phyloP scores from a whole-genome alignment of 2,797 vertebrate species.

The Cyclura pinguis region DNA sequence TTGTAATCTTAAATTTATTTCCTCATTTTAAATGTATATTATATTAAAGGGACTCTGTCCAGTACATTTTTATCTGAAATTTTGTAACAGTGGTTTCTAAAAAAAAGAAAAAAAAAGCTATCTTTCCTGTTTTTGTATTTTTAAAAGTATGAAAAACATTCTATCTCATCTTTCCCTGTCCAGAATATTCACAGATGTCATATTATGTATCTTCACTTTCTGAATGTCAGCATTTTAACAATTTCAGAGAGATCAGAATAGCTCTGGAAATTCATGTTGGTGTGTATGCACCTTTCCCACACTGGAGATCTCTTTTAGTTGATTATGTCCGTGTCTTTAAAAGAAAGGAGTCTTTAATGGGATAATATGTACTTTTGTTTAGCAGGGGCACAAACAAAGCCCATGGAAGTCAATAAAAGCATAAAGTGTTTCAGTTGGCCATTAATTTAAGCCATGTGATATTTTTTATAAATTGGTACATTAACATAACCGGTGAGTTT shows the following conservation, averaged over 20 bases:
- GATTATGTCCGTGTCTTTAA: slow-evolving; percentile 45
- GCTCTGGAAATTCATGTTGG: slow-evolving; percentile 43
- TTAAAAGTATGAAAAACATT: slow-evolving; percentile 19
- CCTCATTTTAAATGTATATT: slow-evolving; percentile 56
- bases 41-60: slow-evolving; percentile 63
- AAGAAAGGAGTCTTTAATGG: slow-evolving; percentile 10
- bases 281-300: slow-evolving; percentile 47
- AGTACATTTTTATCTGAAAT: slow-evolving; percentile 50
- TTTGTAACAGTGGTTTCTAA: slow-evolving; percentile 56
- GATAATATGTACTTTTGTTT: slow-evolving; percentile 16
- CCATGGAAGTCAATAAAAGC: slow-evolving; percentile 34
- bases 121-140: slow-evolving; percentile 54
- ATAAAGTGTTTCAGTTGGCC: slow-evolving; percentile 32
- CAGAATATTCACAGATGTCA: slow-evolving; percentile 51
- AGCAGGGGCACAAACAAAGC: slow-evolving; percentile 34
- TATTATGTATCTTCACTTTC: slow-evolving; percentile 40
- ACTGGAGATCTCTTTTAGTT: slow-evolving; percentile 34
- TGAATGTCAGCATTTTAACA: slow-evolving; percentile 29
- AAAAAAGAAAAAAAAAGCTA: not conserved
- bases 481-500: slow-evolving; percentile 57
- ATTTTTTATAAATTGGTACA: slow-evolving; percentile 45
- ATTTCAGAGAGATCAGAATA: slow-evolving; percentile 31
- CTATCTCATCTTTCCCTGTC: slow-evolving; percentile 45
- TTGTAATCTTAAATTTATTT: slow-evolving; percentile 63
- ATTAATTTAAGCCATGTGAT: slow-evolving; percentile 5